phyloP scores from a whole-genome alignment of 2,797 vertebrate species.

The Mus minutoides region DNA sequence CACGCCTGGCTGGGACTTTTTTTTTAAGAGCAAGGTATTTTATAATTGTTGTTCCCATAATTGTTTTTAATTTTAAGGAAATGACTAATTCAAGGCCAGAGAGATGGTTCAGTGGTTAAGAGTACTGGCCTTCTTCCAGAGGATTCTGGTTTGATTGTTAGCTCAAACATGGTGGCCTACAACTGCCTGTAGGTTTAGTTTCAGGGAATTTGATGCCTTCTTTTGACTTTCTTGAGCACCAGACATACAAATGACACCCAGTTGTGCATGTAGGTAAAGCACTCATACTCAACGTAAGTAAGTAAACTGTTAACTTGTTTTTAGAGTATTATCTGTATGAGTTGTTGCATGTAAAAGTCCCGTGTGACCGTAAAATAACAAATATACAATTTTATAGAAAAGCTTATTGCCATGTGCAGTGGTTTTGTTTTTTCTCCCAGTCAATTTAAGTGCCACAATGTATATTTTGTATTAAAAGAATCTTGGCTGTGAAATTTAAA shows the following conservation, averaged over 20 bases:
- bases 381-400: neutral
- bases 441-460: conserved; percentile 12
- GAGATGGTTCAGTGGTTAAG: neutral
- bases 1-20: too few relatives aligned
- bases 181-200: neutral
- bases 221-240: neutral
- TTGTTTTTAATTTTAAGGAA: conserved; percentile 7
- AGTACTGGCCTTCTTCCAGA: neutral
- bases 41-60: neutral
- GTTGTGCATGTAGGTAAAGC: neutral
- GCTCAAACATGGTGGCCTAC: neutral
- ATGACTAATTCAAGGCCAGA: neutral
- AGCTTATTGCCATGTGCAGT: neutral
- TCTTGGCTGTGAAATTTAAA: conserved; percentile 60
- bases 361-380: neutral
- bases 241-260: neutral
- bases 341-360: neutral
- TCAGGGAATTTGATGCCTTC: neutral
- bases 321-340: neutral
- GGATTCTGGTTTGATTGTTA: neutral
- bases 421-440: neutral
- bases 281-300: neutral
- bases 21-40: neutral
- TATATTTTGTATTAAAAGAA: conserved; percentile 8
- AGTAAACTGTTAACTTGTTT: conserved; percentile 1